Conservation (phyloP, 2,888 invertebrate species). For the Nomada fabriciana region DNA sequence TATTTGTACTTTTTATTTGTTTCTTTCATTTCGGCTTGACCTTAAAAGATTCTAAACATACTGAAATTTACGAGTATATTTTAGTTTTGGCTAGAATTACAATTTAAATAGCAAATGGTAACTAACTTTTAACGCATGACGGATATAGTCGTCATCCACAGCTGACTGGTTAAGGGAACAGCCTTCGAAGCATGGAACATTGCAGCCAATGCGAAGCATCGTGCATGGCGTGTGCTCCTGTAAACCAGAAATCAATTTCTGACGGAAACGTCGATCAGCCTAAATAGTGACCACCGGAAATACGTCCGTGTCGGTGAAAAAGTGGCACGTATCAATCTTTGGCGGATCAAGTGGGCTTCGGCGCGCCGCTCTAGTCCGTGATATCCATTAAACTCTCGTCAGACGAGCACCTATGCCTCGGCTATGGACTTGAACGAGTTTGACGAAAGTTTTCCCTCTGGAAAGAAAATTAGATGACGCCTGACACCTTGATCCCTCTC, state of each 20-base stretch:
- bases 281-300: neutral
- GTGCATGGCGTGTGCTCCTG: neutral
- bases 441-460: slow-evolving; percentile 59
- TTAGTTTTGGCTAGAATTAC: no score
- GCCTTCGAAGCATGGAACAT: no score
- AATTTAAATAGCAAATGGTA: no score
- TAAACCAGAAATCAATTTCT: slow-evolving; percentile 23
- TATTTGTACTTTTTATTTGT: no score
- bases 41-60: no score
- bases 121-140: no score
- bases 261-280: neutral
- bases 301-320: slow-evolving; percentile 10
- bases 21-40: no score
- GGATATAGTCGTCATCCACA: no score
- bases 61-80: no score
- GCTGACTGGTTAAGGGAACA: no score
- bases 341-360: slow-evolving; percentile 53
- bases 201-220: neutral
- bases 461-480: slow-evolving; percentile 59
- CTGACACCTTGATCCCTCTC: neutral
- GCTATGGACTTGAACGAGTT: slow-evolving; percentile 56
- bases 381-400: slow-evolving; percentile 72
- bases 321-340: slow-evolving; percentile 62
- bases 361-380: slow-evolving; percentile 52
- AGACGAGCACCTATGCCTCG: slow-evolving; percentile 32